phyloP scores from a whole-genome alignment of 2,113 vertebrate genomes.

The Lepus timidus region DNA sequence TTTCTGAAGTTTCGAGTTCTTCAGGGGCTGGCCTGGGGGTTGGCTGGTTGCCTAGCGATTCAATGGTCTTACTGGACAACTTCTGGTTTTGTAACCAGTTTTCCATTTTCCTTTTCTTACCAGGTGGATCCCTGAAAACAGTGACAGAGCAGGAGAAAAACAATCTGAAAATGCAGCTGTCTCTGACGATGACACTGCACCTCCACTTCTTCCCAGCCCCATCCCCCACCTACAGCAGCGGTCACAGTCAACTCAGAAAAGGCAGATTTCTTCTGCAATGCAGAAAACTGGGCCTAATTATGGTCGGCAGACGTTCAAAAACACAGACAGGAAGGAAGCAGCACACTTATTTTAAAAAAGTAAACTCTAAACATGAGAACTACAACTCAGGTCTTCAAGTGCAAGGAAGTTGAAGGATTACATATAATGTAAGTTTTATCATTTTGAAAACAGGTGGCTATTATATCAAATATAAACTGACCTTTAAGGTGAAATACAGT shows the following conservation, averaged over 20 bases:
- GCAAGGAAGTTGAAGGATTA: not conserved
- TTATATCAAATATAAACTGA: conserved; percentile 52
- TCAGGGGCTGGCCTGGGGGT: conserved; percentile 68
- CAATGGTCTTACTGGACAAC: conserved; percentile 84
- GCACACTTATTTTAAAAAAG: not conserved
- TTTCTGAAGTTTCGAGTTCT: conserved; percentile 88
- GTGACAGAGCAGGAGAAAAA: not conserved
- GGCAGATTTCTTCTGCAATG: not conserved
- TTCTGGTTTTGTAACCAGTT: conserved; percentile 86
- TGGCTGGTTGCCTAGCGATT: conserved; percentile 80
- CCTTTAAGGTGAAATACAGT: conserved; percentile 38
- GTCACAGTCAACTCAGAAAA: not conserved
- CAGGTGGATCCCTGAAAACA: conserved; percentile 94
- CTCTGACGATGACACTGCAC: not conserved
- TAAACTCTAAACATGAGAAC: conserved; percentile 19
- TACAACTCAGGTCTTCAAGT: not conserved
- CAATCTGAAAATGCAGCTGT: not conserved
- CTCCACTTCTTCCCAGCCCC: not conserved
- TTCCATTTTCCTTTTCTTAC: conserved; percentile 97
- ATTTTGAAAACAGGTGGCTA: conserved; percentile 15
- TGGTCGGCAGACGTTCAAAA: not conserved
- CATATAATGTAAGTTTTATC: not conserved
- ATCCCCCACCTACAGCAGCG: not conserved
- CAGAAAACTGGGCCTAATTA: not conserved
- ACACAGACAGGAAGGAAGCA: not conserved